Percentiles rank a stretch among this genome's conserved stretches.
These are phyloP conservation scores for Rotaria macrura DNA, from an alignment of 2,888 invertebrate genomes.

Conservation along the genomic window DNA sequence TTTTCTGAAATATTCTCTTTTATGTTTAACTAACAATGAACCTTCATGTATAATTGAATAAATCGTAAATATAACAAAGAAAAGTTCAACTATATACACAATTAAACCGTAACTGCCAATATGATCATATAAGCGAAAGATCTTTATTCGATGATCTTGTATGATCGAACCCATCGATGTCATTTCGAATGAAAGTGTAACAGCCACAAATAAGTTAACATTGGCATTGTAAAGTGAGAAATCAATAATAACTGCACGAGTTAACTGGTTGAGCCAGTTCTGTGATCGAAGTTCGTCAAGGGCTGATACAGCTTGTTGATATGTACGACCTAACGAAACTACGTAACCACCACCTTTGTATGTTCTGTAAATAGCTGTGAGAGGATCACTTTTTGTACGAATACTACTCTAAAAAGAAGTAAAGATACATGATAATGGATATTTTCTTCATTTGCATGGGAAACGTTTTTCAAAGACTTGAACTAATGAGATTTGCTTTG, in stretches of 20 bases:
- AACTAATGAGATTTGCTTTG: too few species aligned
- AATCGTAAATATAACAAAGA: conserved; percentile 48
- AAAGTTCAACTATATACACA: conserved; percentile 47
- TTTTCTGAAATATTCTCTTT: conserved; percentile 46
- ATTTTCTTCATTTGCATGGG: too few species aligned
- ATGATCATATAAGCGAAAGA: conserved; percentile 48
- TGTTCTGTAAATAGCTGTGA: conserved; percentile 33
- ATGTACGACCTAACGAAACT: conserved; percentile 40
- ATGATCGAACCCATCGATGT: conserved; percentile 40
- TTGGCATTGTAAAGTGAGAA: conserved; percentile 53
- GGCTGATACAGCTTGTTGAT: conserved; percentile 19
- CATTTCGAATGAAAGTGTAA: conserved; percentile 44
- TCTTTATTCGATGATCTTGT: conserved; percentile 37
- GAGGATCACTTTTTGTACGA: conserved; percentile 36
- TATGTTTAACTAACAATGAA: conserved; percentile 42
- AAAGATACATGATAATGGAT: background rate
- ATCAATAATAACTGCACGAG: conserved; percentile 53
- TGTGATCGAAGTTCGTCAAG: conserved; percentile 31
- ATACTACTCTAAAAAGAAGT: conserved; percentile 24
- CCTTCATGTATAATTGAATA: conserved; percentile 49
- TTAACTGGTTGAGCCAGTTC: conserved; percentile 51
- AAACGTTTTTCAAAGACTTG: too few species aligned
- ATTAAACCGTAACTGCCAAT: conserved; percentile 48
- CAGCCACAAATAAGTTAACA: conserved; percentile 45
- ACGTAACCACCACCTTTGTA: conserved; percentile 47